Percentiles rank a stretch among this genome's conserved stretches.
Evolutionary conservation across 2,888 invertebrate genomes (phyloP).

Genomic region (Heterodera filipjevi): DNA sequence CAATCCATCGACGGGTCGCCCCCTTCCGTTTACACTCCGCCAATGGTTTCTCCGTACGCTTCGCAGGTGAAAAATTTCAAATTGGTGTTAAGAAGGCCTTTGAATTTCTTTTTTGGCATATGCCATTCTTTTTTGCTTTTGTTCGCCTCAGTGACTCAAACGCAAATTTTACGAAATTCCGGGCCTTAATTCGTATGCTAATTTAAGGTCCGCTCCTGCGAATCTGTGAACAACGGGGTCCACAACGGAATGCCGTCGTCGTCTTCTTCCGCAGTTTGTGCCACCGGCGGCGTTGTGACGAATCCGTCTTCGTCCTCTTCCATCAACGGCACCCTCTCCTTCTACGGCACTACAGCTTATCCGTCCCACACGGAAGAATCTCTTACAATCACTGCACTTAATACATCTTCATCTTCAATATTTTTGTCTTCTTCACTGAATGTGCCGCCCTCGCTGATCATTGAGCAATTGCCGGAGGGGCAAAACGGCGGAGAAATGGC

Average conservation of each 20-base stretch:
- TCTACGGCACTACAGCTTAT: not conserved
- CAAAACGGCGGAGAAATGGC: not conserved
- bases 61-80: conserved; percentile 36
- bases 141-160: too few species aligned
- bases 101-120: too few species aligned
- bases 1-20: conserved; percentile 60
- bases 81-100: not conserved
- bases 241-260: conserved; percentile 8
- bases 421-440: conserved; percentile 6
- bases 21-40: conserved; percentile 48
- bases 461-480: not conserved
- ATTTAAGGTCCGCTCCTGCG: conserved; percentile 26
- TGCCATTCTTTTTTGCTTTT: too few species aligned
- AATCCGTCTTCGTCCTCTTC: conserved; percentile 7
- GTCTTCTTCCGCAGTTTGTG: conserved; percentile 16
- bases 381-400: not conserved
- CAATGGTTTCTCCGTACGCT: conserved; percentile 49
- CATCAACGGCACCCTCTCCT: not conserved
- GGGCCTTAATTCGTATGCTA: too few species aligned
- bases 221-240: conserved; percentile 4
- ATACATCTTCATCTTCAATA: not conserved
- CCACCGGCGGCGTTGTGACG: not conserved
- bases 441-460: conserved; percentile 6
- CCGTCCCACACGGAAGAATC: not conserved
- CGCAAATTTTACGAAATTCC: too few species aligned